These are phyloP conservation scores for Aphaenogaster floridana DNA, from an alignment of 1,140 invertebrate genomes.

Conservation along the genomic window DNA sequence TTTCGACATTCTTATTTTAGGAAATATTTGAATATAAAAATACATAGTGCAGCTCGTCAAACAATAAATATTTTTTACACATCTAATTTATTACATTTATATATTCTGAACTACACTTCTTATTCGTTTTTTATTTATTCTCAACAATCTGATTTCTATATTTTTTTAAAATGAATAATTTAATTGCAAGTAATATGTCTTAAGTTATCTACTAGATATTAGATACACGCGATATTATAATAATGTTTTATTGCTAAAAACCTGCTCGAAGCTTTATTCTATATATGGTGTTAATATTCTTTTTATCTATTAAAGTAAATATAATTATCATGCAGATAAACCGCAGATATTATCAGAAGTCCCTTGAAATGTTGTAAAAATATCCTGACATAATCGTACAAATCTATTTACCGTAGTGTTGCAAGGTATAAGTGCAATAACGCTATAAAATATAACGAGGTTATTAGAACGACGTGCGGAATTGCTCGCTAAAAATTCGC, in stretches of 20 bases:
- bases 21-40: not conserved
- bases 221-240: not conserved
- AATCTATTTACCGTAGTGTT: constrained; percentile 1
- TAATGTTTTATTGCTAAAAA: not conserved
- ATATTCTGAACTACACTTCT: not conserved
- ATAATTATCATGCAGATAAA: not conserved
- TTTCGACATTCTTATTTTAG: not conserved
- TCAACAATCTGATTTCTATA: not conserved
- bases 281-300: not conserved
- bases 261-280: not conserved
- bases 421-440: not conserved
- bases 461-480: constrained; percentile 29
- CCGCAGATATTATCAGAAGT: not conserved
- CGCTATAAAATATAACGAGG: not conserved
- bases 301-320: not conserved
- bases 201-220: not conserved
- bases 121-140: not conserved
- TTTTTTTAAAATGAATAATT: not conserved
- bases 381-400: not conserved
- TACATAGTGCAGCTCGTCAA: not conserved
- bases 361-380: not conserved
- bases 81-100: not conserved
- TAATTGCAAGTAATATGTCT: not conserved
- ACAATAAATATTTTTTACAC: not conserved
- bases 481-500: constrained; percentile 34